phyloP scores from a whole-genome alignment of 2,888 invertebrate species.

The Ischnura elegans region DNA sequence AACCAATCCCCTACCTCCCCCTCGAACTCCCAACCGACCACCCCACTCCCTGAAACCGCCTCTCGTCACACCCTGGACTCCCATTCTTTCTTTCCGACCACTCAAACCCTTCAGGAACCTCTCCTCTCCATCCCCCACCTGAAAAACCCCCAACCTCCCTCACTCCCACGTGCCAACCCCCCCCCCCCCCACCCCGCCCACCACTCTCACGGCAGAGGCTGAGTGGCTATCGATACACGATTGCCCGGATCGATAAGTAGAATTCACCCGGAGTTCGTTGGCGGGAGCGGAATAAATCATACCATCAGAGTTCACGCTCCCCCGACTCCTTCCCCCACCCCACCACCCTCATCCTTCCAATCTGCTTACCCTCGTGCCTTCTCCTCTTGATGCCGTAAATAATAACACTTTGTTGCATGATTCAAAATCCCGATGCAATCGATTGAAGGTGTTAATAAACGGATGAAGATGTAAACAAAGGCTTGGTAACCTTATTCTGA shows the following conservation, averaged over 20 bases:
- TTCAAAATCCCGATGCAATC: too few species aligned
- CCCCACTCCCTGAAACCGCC: not conserved
- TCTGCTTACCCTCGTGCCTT: too few species aligned
- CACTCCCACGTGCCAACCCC: not conserved
- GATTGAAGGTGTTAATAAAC: too few species aligned
- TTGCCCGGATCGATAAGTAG: constrained; percentile 60
- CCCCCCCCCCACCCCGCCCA: not conserved
- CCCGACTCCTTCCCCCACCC: not conserved
- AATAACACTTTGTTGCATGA: too few species aligned
- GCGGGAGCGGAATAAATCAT: constrained; percentile 61
- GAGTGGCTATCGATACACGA: constrained; percentile 64
- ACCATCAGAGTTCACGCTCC: constrained; percentile 41
- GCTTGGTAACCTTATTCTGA: too few species aligned
- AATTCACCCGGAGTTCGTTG: constrained; percentile 63
- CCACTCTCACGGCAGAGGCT: not conserved
- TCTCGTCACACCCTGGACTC: not conserved
- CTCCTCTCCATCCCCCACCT: not conserved
- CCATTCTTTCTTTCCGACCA: not conserved
- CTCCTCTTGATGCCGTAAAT: too few species aligned
- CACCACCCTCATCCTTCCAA: not conserved
- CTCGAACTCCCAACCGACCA: not conserved
- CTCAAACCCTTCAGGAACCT: not conserved
- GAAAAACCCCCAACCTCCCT: not conserved
- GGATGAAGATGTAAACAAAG: too few species aligned
- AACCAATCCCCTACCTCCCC: not conserved